phyloP scores from a whole-genome alignment of 2,888 invertebrate species.

The Himalopsyche kuldschensis region DNA sequence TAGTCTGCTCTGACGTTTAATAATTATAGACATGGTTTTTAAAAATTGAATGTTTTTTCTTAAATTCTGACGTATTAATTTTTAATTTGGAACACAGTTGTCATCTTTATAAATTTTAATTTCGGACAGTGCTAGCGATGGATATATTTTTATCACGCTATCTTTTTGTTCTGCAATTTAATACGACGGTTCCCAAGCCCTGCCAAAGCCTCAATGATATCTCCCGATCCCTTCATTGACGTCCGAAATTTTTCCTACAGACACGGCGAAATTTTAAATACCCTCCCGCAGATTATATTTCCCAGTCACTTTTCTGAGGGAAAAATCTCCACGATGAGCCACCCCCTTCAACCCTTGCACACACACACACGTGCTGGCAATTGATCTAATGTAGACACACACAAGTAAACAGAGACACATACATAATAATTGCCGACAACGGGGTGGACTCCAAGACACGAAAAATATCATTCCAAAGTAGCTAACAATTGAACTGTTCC shows the following conservation, averaged over 20 bases:
- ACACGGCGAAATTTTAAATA: constrained; percentile 30
- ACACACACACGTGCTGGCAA: neutral
- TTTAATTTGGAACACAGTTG: too few relatives aligned
- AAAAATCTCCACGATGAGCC: neutral
- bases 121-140: too few relatives aligned
- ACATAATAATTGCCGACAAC: neutral
- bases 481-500: too few relatives aligned
- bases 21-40: too few relatives aligned
- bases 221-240: neutral
- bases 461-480: too few relatives aligned
- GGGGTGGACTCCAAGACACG: neutral
- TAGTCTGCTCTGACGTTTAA: too few relatives aligned
- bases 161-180: too few relatives aligned
- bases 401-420: neutral
- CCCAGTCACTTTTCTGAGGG: constrained; percentile 32
- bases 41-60: too few relatives aligned
- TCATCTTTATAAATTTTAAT: too few relatives aligned
- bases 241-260: constrained; percentile 15
- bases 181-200: neutral
- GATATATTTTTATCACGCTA: too few relatives aligned
- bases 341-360: neutral
- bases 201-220: neutral
- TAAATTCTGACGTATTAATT: too few relatives aligned
- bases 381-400: neutral
- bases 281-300: constrained; percentile 36